phyloP scores from a whole-genome alignment of 2,113 vertebrate genomes.

The Trematocara variabile region DNA sequence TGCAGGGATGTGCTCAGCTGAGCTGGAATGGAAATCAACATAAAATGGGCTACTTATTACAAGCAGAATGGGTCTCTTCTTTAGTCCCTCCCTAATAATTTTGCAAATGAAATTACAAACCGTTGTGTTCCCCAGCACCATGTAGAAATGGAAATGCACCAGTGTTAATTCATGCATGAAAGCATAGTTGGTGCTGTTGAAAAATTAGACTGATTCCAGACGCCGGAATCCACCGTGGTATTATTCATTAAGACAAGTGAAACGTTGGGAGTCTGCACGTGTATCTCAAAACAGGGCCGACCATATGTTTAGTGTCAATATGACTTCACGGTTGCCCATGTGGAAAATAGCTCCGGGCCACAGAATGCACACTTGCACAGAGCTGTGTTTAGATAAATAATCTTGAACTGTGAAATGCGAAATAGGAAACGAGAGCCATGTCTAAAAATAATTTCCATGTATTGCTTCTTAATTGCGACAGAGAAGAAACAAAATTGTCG shows the following conservation, averaged over 20 bases:
- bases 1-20: conserved; percentile 18
- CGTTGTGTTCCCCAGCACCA: conserved; percentile 46
- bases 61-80: conserved; percentile 20
- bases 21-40: conserved; percentile 47
- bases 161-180: conserved; percentile 71
- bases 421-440: conserved; percentile 46
- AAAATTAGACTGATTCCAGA: conserved; percentile 66
- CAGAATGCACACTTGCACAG: conserved; percentile 62
- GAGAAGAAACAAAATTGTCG: conserved; percentile 31
- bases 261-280: conserved; percentile 71
- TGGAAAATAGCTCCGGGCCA: conserved; percentile 78
- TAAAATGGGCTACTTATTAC: conserved; percentile 48
- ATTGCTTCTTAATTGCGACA: conserved; percentile 46
- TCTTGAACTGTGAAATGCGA: conserved; percentile 65
- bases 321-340: conserved; percentile 77
- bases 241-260: conserved; percentile 81
- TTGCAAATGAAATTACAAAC: conserved; percentile 64
- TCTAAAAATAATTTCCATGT: conserved; percentile 65
- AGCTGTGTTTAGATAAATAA: conserved; percentile 74
- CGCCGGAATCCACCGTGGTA: conserved; percentile 69
- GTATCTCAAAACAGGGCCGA: conserved; percentile 72
- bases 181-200: conserved; percentile 60
- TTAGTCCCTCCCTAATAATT: conserved; percentile 48
- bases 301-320: conserved; percentile 84
- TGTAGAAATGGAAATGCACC: conserved; percentile 58